Conservation (phyloP, 2,888 invertebrate genomes). For the Diachrysia chrysitis region DNA sequence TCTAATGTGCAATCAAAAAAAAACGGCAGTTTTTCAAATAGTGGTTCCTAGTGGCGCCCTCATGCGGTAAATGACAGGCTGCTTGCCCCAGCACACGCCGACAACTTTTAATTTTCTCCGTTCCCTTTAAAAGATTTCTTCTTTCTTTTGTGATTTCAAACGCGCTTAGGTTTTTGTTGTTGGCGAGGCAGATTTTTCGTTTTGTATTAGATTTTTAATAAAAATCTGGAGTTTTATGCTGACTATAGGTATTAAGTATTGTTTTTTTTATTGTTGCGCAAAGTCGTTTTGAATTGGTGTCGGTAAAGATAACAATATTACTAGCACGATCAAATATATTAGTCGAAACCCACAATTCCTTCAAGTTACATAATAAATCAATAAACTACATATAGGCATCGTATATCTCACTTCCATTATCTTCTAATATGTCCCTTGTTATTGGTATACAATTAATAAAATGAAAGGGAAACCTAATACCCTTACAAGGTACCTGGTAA, state of each 20-base stretch:
- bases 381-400: neutral
- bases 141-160: slow-evolving; percentile 56
- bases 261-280: neutral
- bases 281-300: too few species aligned
- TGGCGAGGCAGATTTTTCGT: slow-evolving; percentile 19
- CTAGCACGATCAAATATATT: neutral
- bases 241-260: slow-evolving; percentile 3
- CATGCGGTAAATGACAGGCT: slow-evolving; percentile 56
- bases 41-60: slow-evolving; percentile 41
- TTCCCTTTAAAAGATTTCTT: slow-evolving; percentile 54
- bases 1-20: too few species aligned
- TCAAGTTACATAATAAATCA: neutral
- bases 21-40: slow-evolving; percentile 46
- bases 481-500: slow-evolving; percentile 22
- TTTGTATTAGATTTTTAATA: neutral
- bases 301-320: too few species aligned
- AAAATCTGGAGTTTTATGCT: neutral
- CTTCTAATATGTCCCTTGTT: slow-evolving; percentile 29
- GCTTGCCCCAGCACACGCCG: slow-evolving; percentile 39
- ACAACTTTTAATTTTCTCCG: slow-evolving; percentile 65
- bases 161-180: slow-evolving; percentile 25
- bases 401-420: slow-evolving; percentile 23
- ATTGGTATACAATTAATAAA: slow-evolving; percentile 23
- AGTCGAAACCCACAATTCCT: neutral
- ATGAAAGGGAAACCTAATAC: slow-evolving; percentile 47